These are phyloP conservation scores for Oreochromis aureus DNA, from an alignment of 2,113 vertebrate species.

Conservation along the genomic window DNA sequence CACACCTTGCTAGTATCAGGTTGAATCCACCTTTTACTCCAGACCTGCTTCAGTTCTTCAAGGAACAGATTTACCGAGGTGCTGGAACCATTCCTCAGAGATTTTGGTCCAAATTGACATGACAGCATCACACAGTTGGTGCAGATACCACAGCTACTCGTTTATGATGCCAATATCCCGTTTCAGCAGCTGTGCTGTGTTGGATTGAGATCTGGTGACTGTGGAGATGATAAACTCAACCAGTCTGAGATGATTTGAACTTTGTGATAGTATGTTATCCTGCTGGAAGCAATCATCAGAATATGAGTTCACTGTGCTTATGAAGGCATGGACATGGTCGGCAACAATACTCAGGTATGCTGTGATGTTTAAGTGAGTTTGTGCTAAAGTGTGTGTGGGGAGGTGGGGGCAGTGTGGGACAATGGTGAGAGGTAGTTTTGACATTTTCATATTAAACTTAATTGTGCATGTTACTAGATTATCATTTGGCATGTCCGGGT, in stretches of 20 bases:
- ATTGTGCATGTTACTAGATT: not conserved
- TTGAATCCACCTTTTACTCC: not conserved
- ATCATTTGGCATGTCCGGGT: not conserved
- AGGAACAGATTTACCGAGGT: not conserved
- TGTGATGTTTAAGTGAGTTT: not conserved
- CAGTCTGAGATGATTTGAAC: not conserved
- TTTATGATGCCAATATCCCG: not conserved
- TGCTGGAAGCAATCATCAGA: not conserved
- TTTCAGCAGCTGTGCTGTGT: not conserved
- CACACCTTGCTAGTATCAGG: not conserved
- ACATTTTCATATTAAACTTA: not conserved
- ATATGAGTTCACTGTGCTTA: not conserved
- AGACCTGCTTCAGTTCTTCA: not conserved
- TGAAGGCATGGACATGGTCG: not conserved
- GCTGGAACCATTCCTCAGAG: not conserved
- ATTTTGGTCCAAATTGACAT: not conserved
- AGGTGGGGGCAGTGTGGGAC: not conserved
- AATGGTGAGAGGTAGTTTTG: not conserved
- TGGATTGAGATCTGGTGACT: not conserved
- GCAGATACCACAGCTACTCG: fast-evolving
- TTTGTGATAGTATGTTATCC: not conserved
- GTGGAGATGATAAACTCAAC: not conserved
- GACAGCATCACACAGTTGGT: not conserved
- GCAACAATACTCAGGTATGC: not conserved
- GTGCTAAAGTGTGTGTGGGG: not conserved